Base-by-base conservation (phyloP, 2,888 invertebrate species). In the Taphrorychus bicolor region DNA sequence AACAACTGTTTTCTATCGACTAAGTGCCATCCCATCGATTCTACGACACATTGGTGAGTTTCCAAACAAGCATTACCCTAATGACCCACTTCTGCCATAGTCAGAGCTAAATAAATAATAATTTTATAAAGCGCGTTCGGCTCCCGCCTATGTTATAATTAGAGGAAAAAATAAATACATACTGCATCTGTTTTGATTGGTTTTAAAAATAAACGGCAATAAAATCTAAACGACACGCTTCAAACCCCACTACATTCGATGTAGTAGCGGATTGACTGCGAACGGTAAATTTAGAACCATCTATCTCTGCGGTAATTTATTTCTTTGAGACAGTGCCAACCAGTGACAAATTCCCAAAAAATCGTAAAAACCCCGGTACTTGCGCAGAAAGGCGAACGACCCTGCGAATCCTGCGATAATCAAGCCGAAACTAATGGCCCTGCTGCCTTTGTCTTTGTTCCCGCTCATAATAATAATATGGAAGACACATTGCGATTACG, bases 201-300 rank as follows among this genome's bases (percentile, higher is more conserved):
- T 21, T 56, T 57, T 51, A 51, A 66, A 66, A 66, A 60, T 66
- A 60, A 40, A 45, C 19, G 22, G 60, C 24, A 66, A 66, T 66
- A 57, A 60, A 56, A 59, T 66, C 56, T 49, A 51, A 57, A 60
- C 57, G 60, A 66, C 60, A 66, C 45, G 60, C 54, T 66, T 66
- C 60, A 66, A 59, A 51, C 49, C 51, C 56, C 40, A 54, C 51
- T 51, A 66, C 57, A 56, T 60, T 60, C 57, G 56, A 57, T 62
- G 54, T 62, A 56, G 45, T 45, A 45, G 42, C 53, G 16, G 61
- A 61, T 41, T 62, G 54, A 14, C 48, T 17, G 16, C 5, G 45
- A 5, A 5, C 2, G 56, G 7, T 62, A 62, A 45, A 62, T 62
- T 62, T 62, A 62, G 56, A 62, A 32, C 32, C 32, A 32, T 32